Evolutionary conservation across 2,113 vertebrate species (phyloP).

Genomic region (Sander vitreus): DNA sequence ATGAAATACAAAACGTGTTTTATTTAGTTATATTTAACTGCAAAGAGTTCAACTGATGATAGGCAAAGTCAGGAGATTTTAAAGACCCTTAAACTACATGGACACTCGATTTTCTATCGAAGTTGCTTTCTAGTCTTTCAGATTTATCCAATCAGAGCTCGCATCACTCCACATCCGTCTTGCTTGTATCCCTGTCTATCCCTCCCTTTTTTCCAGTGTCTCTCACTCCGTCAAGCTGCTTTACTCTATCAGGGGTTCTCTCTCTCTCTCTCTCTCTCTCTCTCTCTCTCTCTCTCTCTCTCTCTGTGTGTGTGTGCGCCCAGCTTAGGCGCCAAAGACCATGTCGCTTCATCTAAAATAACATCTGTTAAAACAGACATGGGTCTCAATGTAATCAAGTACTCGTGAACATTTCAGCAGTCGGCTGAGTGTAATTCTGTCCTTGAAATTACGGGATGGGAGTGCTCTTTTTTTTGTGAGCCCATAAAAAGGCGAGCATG

Average conservation of each 20-base stretch:
- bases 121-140: constrained; percentile 24
- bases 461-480: constrained; percentile 29
- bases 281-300: too few species aligned
- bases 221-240: constrained; percentile 43
- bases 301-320: too few species aligned
- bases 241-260: constrained; percentile 13
- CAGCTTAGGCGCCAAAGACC: too few species aligned
- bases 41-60: background rate
- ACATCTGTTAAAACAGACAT: background rate
- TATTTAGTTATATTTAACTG: background rate
- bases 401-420: background rate
- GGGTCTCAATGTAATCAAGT: background rate
- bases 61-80: background rate
- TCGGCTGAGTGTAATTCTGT: background rate
- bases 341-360: background rate
- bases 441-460: constrained; percentile 32
- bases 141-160: constrained; percentile 61
- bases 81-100: background rate
- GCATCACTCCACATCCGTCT: constrained; percentile 59
- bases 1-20: background rate
- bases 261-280: too few species aligned
- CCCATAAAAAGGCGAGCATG: constrained; percentile 74
- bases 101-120: background rate
- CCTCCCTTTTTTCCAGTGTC: constrained; percentile 24
- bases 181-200: constrained; percentile 46